Conservation (phyloP, 2,113 vertebrate genomes). For the Amazona vittata region DNA sequence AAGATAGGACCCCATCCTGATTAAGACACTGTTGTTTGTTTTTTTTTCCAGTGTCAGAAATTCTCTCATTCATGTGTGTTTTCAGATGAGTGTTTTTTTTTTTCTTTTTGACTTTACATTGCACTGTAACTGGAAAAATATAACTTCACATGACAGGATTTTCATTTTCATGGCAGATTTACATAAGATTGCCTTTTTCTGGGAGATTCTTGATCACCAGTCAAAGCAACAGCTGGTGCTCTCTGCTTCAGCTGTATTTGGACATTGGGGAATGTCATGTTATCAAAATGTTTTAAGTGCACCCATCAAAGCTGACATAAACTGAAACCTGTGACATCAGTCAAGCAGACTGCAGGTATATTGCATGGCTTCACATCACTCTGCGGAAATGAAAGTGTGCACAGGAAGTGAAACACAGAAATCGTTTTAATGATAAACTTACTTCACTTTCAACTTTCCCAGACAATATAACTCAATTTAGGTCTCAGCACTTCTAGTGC, state of each 20-base stretch:
- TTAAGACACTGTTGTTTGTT: rapidly evolving
- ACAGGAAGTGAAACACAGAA: neutral
- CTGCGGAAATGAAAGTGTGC: neutral
- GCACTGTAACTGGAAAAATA: conserved; percentile 32
- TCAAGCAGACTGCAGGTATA: conserved; percentile 9
- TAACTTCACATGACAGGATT: neutral
- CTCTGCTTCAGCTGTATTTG: conserved; percentile 48
- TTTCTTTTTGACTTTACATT: neutral
- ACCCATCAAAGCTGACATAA: conserved; percentile 47
- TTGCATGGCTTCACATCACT: conserved; percentile 8
- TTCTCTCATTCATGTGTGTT: neutral
- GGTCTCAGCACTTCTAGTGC: neutral
- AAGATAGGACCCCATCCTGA: neutral
- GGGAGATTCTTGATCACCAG: conserved; percentile 48
- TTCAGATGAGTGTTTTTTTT: neutral
- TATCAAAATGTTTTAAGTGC: conserved; percentile 54
- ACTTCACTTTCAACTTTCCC: neutral
- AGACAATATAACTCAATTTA: conserved; percentile 3
- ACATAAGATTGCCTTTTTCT: conserved; percentile 53
- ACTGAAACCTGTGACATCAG: neutral
- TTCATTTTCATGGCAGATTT: conserved; percentile 65
- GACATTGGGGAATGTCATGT: conserved; percentile 43
- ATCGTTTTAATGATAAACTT: neutral
- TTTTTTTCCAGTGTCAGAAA: neutral
- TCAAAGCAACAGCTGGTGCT: conserved; percentile 63